A percentile compares a stretch with the other conserved stretches of the same genome.
These are phyloP conservation scores for Trichogramma dendrolimi DNA, from an alignment of 2,888 invertebrate species.

Conservation along the genomic window DNA sequence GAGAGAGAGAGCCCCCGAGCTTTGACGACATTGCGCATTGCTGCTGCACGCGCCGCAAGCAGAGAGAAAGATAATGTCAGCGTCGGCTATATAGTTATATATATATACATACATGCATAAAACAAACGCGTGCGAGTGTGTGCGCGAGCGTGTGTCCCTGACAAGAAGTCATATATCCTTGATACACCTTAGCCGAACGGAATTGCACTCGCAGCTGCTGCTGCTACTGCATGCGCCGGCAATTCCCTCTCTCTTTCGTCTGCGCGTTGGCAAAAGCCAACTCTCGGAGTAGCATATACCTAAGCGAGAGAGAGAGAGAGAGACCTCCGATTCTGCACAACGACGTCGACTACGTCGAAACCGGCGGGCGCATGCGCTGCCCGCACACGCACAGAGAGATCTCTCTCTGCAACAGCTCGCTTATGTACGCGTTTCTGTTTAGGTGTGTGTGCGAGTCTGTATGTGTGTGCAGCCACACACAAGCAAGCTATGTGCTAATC, in stretches of 20 bases:
- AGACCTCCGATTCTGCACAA: not conserved
- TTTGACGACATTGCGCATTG: not conserved
- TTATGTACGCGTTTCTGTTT: not conserved
- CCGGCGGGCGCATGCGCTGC: not conserved
- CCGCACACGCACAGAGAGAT: constrained; percentile 1
- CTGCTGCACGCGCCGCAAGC: not conserved
- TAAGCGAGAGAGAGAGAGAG: no score
- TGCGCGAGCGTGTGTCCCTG: not conserved
- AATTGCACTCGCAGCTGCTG: no score
- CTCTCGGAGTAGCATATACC: no score
- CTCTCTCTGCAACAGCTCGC: not conserved
- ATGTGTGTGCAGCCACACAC: no score
- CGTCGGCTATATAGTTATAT: no score
- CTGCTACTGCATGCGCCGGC: no score
- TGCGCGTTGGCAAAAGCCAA: no score
- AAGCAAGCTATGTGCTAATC: constrained; percentile 36
- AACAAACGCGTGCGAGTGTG: not conserved
- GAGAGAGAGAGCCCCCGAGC: no score
- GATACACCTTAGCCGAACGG: not conserved
- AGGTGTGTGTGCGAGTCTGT: not conserved
- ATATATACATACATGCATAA: no score
- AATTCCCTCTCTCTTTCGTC: no score
- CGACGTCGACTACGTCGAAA: not conserved
- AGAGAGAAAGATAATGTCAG: not conserved
- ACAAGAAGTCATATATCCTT: not conserved